These are phyloP conservation scores for Delichon dasypus DNA, from an alignment of 2,797 vertebrate species.

Conservation along the genomic window DNA sequence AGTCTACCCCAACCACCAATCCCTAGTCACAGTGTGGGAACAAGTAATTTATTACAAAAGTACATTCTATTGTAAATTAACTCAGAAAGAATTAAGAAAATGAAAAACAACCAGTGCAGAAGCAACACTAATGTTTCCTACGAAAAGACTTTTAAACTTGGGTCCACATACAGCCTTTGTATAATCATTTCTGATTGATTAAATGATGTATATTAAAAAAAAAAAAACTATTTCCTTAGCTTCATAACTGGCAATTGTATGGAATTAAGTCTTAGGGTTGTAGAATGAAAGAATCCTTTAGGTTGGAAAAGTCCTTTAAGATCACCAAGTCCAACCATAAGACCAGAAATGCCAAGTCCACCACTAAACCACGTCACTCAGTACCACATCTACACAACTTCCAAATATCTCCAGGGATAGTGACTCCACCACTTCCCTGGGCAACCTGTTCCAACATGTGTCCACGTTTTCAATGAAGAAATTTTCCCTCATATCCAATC, in stretches of 20 bases:
- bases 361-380: not conserved
- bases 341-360: not conserved
- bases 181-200: not conserved
- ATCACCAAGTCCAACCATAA: not conserved
- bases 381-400: not conserved
- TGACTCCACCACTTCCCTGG: not conserved
- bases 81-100: not conserved
- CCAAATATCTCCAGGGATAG: not conserved
- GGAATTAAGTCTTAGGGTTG: not conserved
- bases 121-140: not conserved
- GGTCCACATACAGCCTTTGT: not conserved
- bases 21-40: rapidly evolving
- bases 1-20: not conserved
- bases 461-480: rapidly evolving
- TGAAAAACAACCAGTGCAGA: not conserved
- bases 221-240: not conserved
- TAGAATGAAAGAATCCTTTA: not conserved
- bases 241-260: not conserved
- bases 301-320: not conserved
- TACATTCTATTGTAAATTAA: not conserved
- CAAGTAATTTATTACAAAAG: not conserved
- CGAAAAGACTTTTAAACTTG: not conserved
- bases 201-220: not conserved
- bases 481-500: too few relatives aligned
- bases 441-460: not conserved